Evolutionary conservation across 2,888 invertebrate genomes (phyloP).

Genomic region (Pseudococcus viburni): DNA sequence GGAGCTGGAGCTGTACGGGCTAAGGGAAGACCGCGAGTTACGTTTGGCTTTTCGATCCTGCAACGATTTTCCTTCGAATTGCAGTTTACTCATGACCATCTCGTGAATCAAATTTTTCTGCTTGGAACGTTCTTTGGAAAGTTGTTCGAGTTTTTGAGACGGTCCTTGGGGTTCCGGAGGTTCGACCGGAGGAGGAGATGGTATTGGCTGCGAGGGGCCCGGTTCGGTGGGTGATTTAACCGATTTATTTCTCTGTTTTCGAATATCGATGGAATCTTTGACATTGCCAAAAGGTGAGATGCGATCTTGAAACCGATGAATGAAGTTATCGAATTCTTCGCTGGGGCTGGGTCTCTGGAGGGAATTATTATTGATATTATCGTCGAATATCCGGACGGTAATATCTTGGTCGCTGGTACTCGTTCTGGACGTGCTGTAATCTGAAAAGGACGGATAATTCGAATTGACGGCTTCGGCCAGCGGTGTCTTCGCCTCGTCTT

Average conservation of each 20-base stretch:
- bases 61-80: conserved; percentile 74
- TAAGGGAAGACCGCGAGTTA: conserved; percentile 67
- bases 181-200: background rate
- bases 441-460: conserved; percentile 52
- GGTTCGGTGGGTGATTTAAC: conserved; percentile 70
- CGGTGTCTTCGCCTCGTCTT: conserved; percentile 67
- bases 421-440: conserved; percentile 29
- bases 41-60: conserved; percentile 76
- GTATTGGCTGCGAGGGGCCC: conserved; percentile 67
- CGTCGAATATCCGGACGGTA: conserved; percentile 7
- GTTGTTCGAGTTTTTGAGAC: conserved; percentile 81
- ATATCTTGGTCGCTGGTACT: conserved; percentile 7
- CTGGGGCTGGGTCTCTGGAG: background rate
- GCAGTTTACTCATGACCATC: conserved; percentile 85
- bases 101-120: conserved; percentile 88
- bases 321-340: conserved; percentile 76
- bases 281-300: conserved; percentile 81
- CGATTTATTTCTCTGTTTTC: conserved; percentile 73
- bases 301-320: conserved; percentile 78
- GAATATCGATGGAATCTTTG: conserved; percentile 79
- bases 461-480: conserved; percentile 59
- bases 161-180: conserved; percentile 61
- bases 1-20: conserved; percentile 68
- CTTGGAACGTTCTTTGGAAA: conserved; percentile 84
- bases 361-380: conserved; percentile 34